Base-by-base conservation (phyloP, 2,797 vertebrate genomes). In the Oreortyx pictus region DNA sequence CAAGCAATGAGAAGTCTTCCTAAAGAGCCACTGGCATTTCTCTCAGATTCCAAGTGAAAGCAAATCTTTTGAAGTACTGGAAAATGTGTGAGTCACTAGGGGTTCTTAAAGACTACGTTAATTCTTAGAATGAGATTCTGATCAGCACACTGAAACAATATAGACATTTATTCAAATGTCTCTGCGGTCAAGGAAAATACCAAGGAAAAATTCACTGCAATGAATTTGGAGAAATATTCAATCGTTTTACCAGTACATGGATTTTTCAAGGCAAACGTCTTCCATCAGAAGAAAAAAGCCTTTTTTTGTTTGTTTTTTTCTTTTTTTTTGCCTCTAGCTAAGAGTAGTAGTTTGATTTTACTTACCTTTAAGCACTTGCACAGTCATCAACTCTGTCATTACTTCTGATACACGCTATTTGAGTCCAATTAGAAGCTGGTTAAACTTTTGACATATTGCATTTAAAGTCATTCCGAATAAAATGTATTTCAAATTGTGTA, bases 361-460 rank as follows among this genome's bases (percentile, higher is more conserved):
- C 15, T 50, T 20, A 78, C 24, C 15, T 16, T 57, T 62, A 52
- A 39, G 4, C 49, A 43, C 12, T 79, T 75, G 33, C 31, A 52
- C 35, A 0, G 0, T 16, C 46, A 78, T 23, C 61, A 72, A 17
- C 35, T 77, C 60, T 43, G 12, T 13, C 1, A 0, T 29, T 3
- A 1, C 65, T 87, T 92, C 57, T 89, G 39, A 27, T 27, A 91
- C 35, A 85, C 41, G 14, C 79, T 90, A 68, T 62, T 65, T 24
- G 66, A 46, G 14, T 39, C 14, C 52, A 62, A 6, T 39, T 73
- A 70, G 90, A 90, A 61, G 52, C 24, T 56, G 72, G 6, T 50
- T 76, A 13, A 27, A 60, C 8, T 14, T 64, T 64, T 31, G 41
- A 60, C 24, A 70, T 62, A 49, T 4, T 37, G 6, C 19, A 78